Evolutionary conservation across 2,113 vertebrate species (phyloP).

Genomic region (Halichoeres trimaculatus): DNA sequence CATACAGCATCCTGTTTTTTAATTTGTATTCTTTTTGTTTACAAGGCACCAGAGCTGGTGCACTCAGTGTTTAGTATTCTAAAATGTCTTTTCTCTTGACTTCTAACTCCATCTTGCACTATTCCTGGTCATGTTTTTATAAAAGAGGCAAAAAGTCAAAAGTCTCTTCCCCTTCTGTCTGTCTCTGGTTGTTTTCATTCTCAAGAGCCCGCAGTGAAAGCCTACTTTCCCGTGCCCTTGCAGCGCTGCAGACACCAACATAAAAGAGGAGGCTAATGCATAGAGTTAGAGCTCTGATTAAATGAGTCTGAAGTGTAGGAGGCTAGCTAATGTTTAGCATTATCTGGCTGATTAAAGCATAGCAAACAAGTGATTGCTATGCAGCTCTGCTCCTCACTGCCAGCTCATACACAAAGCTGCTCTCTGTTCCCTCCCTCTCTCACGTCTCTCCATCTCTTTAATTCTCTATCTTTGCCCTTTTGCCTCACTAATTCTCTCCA

Average conservation of each 20-base stretch:
- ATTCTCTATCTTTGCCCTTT: slow-evolving; percentile 46
- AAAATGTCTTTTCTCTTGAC: not conserved
- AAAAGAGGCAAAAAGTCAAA: slow-evolving; percentile 10
- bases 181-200: slow-evolving; percentile 1
- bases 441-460: slow-evolving; percentile 44
- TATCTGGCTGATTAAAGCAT: slow-evolving; percentile 72
- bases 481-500: slow-evolving; percentile 36
- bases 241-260: slow-evolving; percentile 7
- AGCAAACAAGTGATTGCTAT: slow-evolving; percentile 76
- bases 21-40: too few species aligned
- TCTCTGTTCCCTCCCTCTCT: slow-evolving; percentile 62
- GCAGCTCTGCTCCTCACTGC: slow-evolving; percentile 71
- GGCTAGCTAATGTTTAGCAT: slow-evolving; percentile 67
- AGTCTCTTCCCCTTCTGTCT: not conserved
- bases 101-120: not conserved
- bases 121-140: slow-evolving; percentile 3
- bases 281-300: slow-evolving; percentile 55
- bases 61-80: not conserved
- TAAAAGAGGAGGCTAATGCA: slow-evolving; percentile 40
- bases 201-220: slow-evolving; percentile 11
- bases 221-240: not conserved
- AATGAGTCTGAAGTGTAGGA: slow-evolving; percentile 60
- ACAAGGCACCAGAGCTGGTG: too few species aligned
- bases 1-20: too few species aligned
- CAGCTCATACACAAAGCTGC: slow-evolving; percentile 72